Evolutionary conservation across 2,113 vertebrate genomes (phyloP).

Genomic region (Strix uralensis): DNA sequence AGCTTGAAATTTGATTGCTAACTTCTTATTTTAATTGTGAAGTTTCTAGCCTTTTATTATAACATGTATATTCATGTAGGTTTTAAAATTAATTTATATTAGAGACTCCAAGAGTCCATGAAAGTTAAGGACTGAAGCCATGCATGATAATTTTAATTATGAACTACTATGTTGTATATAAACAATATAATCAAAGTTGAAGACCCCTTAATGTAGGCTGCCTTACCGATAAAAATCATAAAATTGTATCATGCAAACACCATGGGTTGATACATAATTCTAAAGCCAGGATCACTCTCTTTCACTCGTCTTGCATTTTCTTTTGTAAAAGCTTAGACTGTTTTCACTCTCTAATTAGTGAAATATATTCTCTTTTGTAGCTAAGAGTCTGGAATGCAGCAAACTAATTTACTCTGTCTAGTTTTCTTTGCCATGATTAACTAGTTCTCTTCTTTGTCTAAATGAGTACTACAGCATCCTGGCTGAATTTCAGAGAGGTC

Average conservation of each 20-base stretch:
- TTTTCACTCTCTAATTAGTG: constrained; percentile 64
- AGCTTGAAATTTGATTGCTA: neutral
- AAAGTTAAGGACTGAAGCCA: neutral
- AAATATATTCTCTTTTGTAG: constrained; percentile 48
- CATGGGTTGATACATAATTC: neutral
- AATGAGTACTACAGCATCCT: constrained; percentile 39
- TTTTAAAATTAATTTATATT: neutral
- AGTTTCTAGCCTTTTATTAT: neutral
- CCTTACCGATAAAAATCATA: neutral
- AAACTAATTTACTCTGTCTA: constrained; percentile 70
- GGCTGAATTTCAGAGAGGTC: constrained; percentile 63
- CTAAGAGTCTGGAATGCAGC: constrained; percentile 61
- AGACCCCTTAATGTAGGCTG: neutral
- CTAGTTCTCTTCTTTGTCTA: constrained; percentile 65
- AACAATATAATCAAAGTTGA: neutral
- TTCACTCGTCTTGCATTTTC: neutral
- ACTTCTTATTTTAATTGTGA: neutral
- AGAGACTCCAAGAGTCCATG: neutral
- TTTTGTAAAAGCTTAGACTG: constrained; percentile 24
- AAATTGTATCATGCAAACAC: neutral
- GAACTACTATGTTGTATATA: neutral
- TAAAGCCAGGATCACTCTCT: neutral
- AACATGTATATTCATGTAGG: neutral
- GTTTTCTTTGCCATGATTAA: constrained; percentile 69
- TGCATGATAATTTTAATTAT: neutral